Percentiles rank a stretch among this genome's conserved stretches.
Evolutionary conservation across 2,888 invertebrate genomes (phyloP).

Genomic region (Saturnia japonica): DNA sequence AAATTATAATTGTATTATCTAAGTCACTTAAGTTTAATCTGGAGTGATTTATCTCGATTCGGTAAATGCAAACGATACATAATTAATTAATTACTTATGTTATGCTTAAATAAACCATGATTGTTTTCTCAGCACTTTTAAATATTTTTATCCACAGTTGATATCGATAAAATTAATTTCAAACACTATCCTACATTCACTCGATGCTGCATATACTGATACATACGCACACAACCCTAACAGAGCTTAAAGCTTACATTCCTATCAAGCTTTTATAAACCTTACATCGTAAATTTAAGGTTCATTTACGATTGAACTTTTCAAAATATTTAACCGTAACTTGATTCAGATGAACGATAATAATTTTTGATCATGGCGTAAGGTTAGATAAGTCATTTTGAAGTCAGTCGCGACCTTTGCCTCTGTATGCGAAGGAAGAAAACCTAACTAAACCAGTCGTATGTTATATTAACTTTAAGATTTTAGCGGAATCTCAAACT

Average conservation of each 20-base stretch:
- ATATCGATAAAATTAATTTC: constrained; percentile 1
- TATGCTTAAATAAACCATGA: not conserved
- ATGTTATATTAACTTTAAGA: not conserved
- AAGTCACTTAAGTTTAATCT: too few relatives aligned
- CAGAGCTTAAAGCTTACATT: constrained; percentile 8
- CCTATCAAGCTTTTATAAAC: not conserved
- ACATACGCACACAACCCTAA: not conserved
- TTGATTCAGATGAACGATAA: constrained; percentile 8
- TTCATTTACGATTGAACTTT: not conserved
- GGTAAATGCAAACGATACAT: too few relatives aligned
- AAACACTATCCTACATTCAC: constrained; percentile 5
- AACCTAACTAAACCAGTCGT: not conserved
- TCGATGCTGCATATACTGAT: not conserved
- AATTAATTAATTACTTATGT: not conserved
- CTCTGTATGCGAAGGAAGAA: not conserved
- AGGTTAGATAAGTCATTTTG: constrained; percentile 11
- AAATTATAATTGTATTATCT: too few relatives aligned
- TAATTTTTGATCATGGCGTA: constrained; percentile 12
- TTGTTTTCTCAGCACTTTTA: not conserved
- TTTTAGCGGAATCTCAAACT: not conserved
- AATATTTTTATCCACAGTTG: not conserved
- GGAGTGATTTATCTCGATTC: too few relatives aligned
- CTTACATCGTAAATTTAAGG: not conserved
- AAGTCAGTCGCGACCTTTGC: not conserved
- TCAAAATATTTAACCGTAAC: not conserved